Percentiles rank a stretch among this genome's conserved stretches.
phyloP scores from a whole-genome alignment of 2,888 invertebrate species.

The Polydrusus pterygomalis region DNA sequence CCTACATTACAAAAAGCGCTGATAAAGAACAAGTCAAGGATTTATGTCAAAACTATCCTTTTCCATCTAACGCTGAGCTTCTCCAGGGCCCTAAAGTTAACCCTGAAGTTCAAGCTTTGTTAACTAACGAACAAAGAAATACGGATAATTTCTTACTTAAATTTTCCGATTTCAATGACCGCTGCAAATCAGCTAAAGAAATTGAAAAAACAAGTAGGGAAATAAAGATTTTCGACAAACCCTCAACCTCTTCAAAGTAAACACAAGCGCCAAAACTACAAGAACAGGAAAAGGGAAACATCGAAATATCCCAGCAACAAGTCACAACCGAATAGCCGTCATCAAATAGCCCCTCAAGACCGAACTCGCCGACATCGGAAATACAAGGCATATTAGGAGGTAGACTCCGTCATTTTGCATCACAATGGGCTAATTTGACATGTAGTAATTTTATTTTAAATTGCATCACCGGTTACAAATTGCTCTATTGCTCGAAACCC shows the following conservation, averaged over 20 bases:
- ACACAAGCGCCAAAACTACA: background rate
- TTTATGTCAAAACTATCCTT: constrained; percentile 1
- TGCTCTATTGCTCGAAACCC: background rate
- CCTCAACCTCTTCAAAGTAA: background rate
- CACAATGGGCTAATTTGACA: constrained; percentile 8
- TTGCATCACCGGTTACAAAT: constrained; percentile 5
- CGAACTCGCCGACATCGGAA: background rate
- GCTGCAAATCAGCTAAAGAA: constrained; percentile 1
- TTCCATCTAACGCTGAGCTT: constrained; percentile 1
- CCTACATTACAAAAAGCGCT: background rate
- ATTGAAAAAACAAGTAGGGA: background rate
- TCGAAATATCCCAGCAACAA: background rate
- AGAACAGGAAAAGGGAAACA: background rate
- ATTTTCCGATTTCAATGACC: background rate
- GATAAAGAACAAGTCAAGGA: constrained; percentile 1
- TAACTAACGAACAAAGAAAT: constrained; percentile 1
- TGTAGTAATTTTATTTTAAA: constrained; percentile 6
- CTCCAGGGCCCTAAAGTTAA: constrained; percentile 8
- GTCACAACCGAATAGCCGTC: background rate
- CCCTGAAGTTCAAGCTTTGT: background rate
- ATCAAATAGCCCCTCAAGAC: background rate
- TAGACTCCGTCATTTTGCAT: constrained; percentile 2
- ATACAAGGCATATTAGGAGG: background rate
- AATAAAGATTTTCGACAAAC: constrained; percentile 1
- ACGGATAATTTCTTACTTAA: background rate